These are phyloP conservation scores for Pogonocichla stellata DNA, from an alignment of 2,113 vertebrate species.

Conservation along the genomic window DNA sequence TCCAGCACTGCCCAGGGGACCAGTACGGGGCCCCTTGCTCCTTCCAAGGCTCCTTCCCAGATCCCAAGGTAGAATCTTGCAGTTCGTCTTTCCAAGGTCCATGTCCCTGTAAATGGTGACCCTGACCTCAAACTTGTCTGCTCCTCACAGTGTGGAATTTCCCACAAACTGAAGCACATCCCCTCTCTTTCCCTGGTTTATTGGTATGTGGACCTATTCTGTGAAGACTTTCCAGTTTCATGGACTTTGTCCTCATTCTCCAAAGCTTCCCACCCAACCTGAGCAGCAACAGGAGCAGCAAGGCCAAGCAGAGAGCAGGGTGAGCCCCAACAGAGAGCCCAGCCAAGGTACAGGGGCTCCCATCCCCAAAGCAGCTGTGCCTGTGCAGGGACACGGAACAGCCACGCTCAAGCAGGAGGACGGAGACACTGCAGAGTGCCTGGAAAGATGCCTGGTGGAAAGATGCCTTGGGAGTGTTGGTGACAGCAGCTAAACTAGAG, in stretches of 20 bases:
- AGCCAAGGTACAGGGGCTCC: not conserved
- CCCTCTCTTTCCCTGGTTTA: not conserved
- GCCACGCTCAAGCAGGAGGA: not conserved
- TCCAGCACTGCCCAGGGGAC: not conserved
- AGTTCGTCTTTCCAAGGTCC: not conserved
- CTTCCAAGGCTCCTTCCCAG: not conserved
- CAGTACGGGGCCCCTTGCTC: not conserved
- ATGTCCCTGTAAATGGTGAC: not conserved
- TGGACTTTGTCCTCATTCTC: not conserved
- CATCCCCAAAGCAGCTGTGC: rapidly evolving
- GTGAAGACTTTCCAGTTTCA: not conserved
- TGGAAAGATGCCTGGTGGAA: not conserved
- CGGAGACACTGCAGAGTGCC: not conserved
- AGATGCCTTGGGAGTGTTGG: not conserved
- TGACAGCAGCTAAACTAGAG: not conserved
- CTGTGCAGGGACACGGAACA: rapidly evolving
- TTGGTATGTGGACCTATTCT: not conserved
- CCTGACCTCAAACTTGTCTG: not conserved
- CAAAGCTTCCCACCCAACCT: not conserved
- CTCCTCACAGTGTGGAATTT: not conserved
- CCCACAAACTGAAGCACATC: not conserved
- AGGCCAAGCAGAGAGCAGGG: not conserved
- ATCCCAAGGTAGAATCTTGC: not conserved
- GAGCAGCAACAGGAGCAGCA: rapidly evolving
- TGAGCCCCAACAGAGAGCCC: rapidly evolving